A percentile compares a stretch with the other conserved stretches of the same genome.
Conservation (phyloP, 2,888 invertebrate genomes). For the Drosophila demipolita region DNA sequence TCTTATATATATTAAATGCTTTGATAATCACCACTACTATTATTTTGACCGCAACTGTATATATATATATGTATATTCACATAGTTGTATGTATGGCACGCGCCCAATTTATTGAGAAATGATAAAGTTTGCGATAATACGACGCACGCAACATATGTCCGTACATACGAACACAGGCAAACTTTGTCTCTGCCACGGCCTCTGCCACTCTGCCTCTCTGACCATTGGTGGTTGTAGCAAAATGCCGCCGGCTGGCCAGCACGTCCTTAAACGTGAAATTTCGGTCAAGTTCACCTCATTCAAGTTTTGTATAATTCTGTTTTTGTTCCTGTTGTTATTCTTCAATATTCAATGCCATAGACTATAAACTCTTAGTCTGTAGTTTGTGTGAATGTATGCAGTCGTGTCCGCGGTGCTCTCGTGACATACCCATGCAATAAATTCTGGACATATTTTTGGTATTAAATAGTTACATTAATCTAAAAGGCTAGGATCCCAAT, state of each 20-base stretch:
- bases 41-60: neutral
- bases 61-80: neutral
- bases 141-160: constrained; percentile 51
- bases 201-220: constrained; percentile 15
- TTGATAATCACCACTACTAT: neutral
- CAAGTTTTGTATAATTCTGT: constrained; percentile 15
- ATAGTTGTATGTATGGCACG: constrained; percentile 50
- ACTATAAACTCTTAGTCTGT: neutral
- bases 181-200: constrained; percentile 7
- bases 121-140: constrained; percentile 73
- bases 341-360: constrained; percentile 6
- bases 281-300: constrained; percentile 50
- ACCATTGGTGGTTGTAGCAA: constrained; percentile 10
- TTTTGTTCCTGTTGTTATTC: constrained; percentile 9
- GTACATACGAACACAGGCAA: neutral
- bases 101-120: constrained; percentile 67
- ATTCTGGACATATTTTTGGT: neutral
- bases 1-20: neutral
- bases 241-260: constrained; percentile 16
- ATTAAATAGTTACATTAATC: neutral
- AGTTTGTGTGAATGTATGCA: neutral
- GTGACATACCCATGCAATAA: neutral
- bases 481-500: neutral
- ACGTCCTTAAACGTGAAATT: constrained; percentile 31
- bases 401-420: neutral